Evolutionary conservation across 2,797 vertebrate species (phyloP).

Genomic region (Falco naumanni): DNA sequence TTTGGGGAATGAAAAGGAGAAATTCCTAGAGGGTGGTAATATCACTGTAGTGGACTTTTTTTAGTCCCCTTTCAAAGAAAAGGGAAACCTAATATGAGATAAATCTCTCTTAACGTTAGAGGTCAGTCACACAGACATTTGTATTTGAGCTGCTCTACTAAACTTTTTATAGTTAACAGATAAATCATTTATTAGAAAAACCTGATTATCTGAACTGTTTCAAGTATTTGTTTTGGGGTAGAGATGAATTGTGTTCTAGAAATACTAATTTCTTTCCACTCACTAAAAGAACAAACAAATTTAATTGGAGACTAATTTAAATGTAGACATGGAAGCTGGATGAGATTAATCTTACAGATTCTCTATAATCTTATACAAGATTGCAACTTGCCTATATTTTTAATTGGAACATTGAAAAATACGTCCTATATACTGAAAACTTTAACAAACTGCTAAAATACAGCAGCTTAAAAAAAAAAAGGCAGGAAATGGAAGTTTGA

Average conservation of each 20-base stretch:
- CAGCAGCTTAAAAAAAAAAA: not conserved
- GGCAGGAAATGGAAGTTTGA: not conserved
- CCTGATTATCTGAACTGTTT: not conserved
- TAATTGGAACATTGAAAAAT: not conserved
- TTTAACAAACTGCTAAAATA: not conserved
- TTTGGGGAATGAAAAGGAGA: not conserved
- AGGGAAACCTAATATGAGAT: not conserved
- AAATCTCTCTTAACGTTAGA: not conserved
- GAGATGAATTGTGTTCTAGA: not conserved
- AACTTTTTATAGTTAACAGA: not conserved
- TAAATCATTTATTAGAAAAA: no score
- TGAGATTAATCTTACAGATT: not conserved
- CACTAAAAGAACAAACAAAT: not conserved
- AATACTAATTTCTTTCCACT: not conserved
- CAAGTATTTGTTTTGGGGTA: not conserved
- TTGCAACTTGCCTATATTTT: not conserved
- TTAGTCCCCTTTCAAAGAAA: not conserved
- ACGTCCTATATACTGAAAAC: not conserved
- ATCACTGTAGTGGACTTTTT: not conserved
- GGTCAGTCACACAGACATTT: not conserved
- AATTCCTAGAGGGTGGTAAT: not conserved
- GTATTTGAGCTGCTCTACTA: not conserved
- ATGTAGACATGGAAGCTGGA: not conserved
- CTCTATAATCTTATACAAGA: not conserved
- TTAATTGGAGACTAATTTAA: not conserved